These are phyloP conservation scores for Paradisaea rubra DNA, from an alignment of 2,113 vertebrate species.

Conservation along the genomic window DNA sequence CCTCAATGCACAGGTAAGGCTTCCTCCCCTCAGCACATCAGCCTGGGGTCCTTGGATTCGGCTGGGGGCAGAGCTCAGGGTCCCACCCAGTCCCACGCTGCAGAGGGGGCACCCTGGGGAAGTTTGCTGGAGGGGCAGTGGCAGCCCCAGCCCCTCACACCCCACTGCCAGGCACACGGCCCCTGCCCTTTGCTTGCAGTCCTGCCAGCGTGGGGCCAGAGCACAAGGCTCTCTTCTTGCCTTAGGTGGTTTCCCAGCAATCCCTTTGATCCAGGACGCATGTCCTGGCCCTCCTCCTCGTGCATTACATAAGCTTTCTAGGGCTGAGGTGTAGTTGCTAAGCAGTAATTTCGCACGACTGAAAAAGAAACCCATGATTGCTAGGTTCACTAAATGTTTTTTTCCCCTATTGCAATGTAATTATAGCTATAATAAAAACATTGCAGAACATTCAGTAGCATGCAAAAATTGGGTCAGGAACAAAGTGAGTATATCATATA, in stretches of 20 bases:
- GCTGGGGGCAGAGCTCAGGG: neutral
- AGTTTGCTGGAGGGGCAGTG: neutral
- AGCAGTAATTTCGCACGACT: constrained; percentile 7
- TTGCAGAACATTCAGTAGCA: neutral
- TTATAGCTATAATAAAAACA: neutral
- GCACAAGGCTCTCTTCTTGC: neutral
- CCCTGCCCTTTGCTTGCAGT: too few species aligned
- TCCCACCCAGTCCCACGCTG: accelerated
- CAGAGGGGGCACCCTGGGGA: neutral
- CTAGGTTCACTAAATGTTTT: neutral
- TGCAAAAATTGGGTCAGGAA: neutral
- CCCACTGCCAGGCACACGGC: accelerated
- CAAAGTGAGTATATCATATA: neutral
- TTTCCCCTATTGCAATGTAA: neutral
- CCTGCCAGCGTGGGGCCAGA: neutral
- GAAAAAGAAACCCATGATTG: constrained; percentile 29
- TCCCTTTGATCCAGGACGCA: neutral
- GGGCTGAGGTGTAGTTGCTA: neutral
- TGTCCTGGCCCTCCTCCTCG: neutral
- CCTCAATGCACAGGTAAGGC: accelerated
- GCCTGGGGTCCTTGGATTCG: accelerated
- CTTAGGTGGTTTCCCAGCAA: neutral
- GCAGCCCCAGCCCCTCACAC: accelerated
- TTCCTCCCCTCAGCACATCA: neutral
- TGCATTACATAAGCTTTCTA: neutral